Base-by-base conservation (phyloP, 2,888 invertebrate species). In the Mythimna impura region DNA sequence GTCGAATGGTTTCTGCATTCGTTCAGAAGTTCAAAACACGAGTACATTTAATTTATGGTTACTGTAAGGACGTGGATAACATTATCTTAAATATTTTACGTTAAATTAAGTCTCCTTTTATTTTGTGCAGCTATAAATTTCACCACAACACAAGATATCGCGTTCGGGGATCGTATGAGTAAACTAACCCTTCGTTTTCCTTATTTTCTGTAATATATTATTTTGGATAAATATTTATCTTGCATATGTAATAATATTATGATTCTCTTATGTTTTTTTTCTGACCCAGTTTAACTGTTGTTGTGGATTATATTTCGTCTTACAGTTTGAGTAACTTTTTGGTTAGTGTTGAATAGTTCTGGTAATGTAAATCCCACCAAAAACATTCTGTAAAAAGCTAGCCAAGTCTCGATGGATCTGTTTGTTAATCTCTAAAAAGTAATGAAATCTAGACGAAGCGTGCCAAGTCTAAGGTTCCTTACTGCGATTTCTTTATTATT, bases 41-140 rank as follows among this genome's bases (percentile, higher is more conserved):
- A 90, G 88, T 92, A 89, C 90, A 89, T 90, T 92, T 94, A 94
- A 95, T 95, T 95, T 95, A 96, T 93, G 86, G 86, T 64, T 71
- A 71, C 84, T 73, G 69, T 81, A 93, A 93, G 93, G 94, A 93
- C 94, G 95, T 94, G 90, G 90, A n/a, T n/a, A 93, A 94, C 92
- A 91, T 91, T 93, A 94, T 94, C 93, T 95, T 95, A 91, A 92
- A 94, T 93, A 93, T 94, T 95, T 90, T 93, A 93, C 91, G 91
- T 89, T 80, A 89, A 93, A 93, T 94, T 93, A 92, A 94, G 89
- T 86, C 83, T 69, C 79, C 77, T 91, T 93, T 93, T 91, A 91
- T 92, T 91, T 91, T 87, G 75, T 78, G 70, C 52, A 62, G 87
- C 89, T 82, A 94, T 95, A 94, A 95, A 95, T 94, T 93, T 80